A percentile compares a stretch with the other conserved stretches of the same genome.
Conservation (phyloP, 2,797 vertebrate species). For the Lagorchestes hirsutus region DNA sequence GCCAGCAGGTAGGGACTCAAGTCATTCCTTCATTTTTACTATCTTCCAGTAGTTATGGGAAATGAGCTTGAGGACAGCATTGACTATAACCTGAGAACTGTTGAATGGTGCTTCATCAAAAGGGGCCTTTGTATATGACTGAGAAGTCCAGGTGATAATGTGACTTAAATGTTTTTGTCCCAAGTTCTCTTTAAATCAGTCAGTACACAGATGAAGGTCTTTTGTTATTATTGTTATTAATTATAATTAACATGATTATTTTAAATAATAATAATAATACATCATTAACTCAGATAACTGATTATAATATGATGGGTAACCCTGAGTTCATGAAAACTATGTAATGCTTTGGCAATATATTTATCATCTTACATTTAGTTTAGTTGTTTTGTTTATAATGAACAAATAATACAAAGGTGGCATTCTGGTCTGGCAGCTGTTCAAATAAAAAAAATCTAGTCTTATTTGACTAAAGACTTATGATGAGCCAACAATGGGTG, state of each 20-base stretch:
- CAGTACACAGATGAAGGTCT: not conserved
- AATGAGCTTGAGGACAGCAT: not conserved
- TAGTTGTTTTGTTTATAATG: not conserved
- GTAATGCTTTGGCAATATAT: not conserved
- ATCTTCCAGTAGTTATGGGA: not conserved
- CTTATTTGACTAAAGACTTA: constrained; percentile 51
- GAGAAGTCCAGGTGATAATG: not conserved
- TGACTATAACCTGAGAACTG: not conserved
- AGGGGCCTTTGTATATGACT: not conserved
- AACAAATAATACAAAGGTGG: not conserved
- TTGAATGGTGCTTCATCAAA: not conserved
- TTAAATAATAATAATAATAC: not conserved
- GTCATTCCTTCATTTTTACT: not conserved
- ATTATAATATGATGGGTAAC: not conserved
- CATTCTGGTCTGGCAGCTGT: constrained; percentile 21
- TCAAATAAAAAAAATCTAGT: constrained; percentile 28
- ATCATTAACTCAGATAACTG: not conserved
- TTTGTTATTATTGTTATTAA: not conserved
- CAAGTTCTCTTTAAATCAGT: not conserved
- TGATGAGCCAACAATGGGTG: constrained; percentile 45
- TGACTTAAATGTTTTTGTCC: not conserved
- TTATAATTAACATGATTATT: not conserved
- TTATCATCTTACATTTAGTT: not conserved
- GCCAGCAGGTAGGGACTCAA: not conserved
- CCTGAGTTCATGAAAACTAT: not conserved